Percentiles rank a stretch among this genome's conserved stretches.
Evolutionary conservation across 2,888 invertebrate genomes (phyloP).

Genomic region (Eilema sororculum): DNA sequence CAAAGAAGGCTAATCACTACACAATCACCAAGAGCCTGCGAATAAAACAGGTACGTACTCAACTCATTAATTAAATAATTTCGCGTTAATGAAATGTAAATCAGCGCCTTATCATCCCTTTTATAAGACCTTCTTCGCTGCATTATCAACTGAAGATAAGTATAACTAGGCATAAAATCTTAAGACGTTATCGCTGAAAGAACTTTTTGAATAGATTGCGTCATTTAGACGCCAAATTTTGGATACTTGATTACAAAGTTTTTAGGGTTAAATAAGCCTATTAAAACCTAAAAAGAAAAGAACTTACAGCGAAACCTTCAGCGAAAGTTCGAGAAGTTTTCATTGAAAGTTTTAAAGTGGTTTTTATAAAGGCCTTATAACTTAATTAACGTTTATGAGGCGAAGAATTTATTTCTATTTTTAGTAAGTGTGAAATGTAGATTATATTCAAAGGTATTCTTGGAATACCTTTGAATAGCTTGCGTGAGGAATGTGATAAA

Average conservation of each 20-base stretch:
- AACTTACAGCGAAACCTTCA: background rate
- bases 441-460: background rate
- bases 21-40: background rate
- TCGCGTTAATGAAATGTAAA: conserved; percentile 24
- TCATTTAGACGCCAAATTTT: conserved; percentile 20
- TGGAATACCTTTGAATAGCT: too few relatives aligned
- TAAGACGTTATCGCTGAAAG: conserved; percentile 16
- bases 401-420: background rate
- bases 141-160: conserved; percentile 36
- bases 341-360: conserved; percentile 1
- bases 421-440: background rate
- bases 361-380: background rate
- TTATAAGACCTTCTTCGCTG: conserved; percentile 15
- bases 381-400: conserved; percentile 1
- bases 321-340: background rate
- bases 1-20: conserved; percentile 1
- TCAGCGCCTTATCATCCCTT: conserved; percentile 19
- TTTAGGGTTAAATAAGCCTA: conserved; percentile 20
- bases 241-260: conserved; percentile 24
- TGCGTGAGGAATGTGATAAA: background rate
- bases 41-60: conserved; percentile 9
- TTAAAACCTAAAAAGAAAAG: conserved; percentile 6
- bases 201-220: conserved; percentile 38
- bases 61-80: conserved; percentile 33
- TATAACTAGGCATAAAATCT: conserved; percentile 25